These are phyloP conservation scores for Falco rusticolus DNA, from an alignment of 2,797 vertebrate genomes.

Conservation along the genomic window DNA sequence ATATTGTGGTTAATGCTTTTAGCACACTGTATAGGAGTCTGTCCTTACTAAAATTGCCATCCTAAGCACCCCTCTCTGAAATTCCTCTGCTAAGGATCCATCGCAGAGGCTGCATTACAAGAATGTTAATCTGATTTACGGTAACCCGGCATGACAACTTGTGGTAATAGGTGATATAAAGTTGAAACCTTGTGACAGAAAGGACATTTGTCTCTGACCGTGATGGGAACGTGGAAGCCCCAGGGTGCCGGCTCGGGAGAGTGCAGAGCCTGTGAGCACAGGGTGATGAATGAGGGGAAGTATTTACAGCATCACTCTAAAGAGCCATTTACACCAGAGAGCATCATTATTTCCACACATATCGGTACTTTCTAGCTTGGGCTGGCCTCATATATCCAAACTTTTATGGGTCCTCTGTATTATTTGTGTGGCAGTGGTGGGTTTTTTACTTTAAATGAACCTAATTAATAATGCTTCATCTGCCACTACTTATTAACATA, in stretches of 20 bases:
- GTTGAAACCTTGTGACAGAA: background rate
- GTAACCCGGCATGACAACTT: background rate
- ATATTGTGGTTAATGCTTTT: background rate
- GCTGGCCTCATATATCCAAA: background rate
- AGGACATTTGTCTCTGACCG: background rate
- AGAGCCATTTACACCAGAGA: background rate
- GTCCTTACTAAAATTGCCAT: background rate
- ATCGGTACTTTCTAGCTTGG: background rate
- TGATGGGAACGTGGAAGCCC: fast-evolving
- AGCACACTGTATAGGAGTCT: background rate
- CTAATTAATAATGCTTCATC: slow-evolving; percentile 9
- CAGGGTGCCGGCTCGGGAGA: background rate
- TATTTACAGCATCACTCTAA: slow-evolving; percentile 20
- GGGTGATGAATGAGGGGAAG: background rate
- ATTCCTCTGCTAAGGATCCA: background rate
- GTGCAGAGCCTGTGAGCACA: background rate
- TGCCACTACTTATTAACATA: background rate
- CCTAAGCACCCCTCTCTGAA: background rate
- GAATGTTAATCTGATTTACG: slow-evolving; percentile 14
- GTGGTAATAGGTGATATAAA: slow-evolving; percentile 9
- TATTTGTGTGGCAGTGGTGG: background rate
- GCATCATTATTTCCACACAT: background rate
- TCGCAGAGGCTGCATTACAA: background rate
- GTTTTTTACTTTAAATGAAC: background rate
- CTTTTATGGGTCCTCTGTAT: background rate